Percentiles rank a stretch among this genome's conserved stretches.
Evolutionary conservation across 2,888 invertebrate genomes (phyloP).

Genomic region (Dexiosoma caninum): DNA sequence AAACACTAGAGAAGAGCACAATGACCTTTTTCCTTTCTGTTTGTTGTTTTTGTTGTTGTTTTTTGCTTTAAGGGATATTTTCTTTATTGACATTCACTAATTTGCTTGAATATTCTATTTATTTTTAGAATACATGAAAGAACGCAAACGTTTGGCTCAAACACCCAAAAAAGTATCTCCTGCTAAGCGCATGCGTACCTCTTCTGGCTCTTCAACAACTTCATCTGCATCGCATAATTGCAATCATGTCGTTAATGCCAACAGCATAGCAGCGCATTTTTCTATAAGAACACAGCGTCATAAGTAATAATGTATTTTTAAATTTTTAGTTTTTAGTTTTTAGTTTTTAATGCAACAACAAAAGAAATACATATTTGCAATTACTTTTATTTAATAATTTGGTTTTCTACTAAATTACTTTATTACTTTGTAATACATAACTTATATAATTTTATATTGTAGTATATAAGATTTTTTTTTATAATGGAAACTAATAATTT

Average conservation of each 20-base stretch:
- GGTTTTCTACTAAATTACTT: slow-evolving; percentile 16
- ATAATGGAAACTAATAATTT: not conserved
- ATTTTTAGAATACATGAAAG: slow-evolving; percentile 78
- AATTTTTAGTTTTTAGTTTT: slow-evolving; percentile 9
- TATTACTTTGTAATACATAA: slow-evolving; percentile 35
- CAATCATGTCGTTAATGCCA: slow-evolving; percentile 59
- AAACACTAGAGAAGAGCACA: not conserved
- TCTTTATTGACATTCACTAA: not conserved
- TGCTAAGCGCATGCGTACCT: slow-evolving; percentile 75
- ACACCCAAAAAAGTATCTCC: slow-evolving; percentile 77
- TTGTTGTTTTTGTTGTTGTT: not conserved
- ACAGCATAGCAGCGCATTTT: slow-evolving; percentile 68
- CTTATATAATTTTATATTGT: slow-evolving; percentile 29
- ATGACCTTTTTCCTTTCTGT: slow-evolving; percentile 12
- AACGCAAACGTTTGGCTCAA: slow-evolving; percentile 77
- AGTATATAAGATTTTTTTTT: slow-evolving; percentile 27
- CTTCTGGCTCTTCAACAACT: slow-evolving; percentile 64
- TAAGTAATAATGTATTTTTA: slow-evolving; percentile 48
- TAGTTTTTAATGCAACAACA: slow-evolving; percentile 19
- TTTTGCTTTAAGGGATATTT: not conserved
- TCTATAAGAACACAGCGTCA: slow-evolving; percentile 63
- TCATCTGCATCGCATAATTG: slow-evolving; percentile 53
- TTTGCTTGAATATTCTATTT: slow-evolving; percentile 20
- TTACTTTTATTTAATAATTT: slow-evolving; percentile 11
- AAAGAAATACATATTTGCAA: slow-evolving; percentile 59